Evolutionary conservation across 2,797 vertebrate species (phyloP).

Genomic region (Sorex maritimensis): DNA sequence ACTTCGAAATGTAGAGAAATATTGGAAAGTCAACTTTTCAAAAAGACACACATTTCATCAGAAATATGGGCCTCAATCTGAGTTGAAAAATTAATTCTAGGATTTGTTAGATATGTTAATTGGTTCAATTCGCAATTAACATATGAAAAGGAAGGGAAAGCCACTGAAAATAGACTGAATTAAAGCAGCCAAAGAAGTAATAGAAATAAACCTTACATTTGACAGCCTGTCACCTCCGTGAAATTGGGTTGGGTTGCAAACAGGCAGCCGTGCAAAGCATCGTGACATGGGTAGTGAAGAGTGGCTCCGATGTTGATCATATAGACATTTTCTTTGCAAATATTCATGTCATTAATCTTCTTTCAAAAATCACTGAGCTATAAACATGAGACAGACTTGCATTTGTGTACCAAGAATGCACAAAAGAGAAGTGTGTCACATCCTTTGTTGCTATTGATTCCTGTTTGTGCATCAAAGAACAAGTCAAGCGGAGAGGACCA

Average conservation of each 20-base stretch:
- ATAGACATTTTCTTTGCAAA: constrained; percentile 72
- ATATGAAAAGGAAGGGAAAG: constrained; percentile 80
- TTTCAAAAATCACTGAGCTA: constrained; percentile 62
- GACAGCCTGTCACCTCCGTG: constrained; percentile 73
- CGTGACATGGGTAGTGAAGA: constrained; percentile 59
- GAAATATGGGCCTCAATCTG: constrained; percentile 30
- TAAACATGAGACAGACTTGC: constrained; percentile 54
- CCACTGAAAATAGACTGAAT: constrained; percentile 76
- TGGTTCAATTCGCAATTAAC: constrained; percentile 76
- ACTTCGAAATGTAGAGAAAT: constrained; percentile 26
- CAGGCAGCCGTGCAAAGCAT: constrained; percentile 39
- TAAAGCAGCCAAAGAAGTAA: constrained; percentile 74
- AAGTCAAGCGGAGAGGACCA: too few species aligned
- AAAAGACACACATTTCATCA: constrained; percentile 45
- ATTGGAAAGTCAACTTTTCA: neutral
- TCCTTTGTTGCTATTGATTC: neutral
- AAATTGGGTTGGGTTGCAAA: constrained; percentile 49
- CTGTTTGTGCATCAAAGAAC: too few species aligned
- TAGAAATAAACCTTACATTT: constrained; percentile 78
- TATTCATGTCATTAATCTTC: constrained; percentile 75
- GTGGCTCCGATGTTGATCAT: neutral
- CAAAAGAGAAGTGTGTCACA: neutral
- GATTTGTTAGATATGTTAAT: constrained; percentile 83
- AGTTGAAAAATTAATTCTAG: constrained; percentile 77
- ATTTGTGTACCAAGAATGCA: constrained; percentile 12